phyloP scores from a whole-genome alignment of 2,113 vertebrate genomes.

The Notechis scutatus region DNA sequence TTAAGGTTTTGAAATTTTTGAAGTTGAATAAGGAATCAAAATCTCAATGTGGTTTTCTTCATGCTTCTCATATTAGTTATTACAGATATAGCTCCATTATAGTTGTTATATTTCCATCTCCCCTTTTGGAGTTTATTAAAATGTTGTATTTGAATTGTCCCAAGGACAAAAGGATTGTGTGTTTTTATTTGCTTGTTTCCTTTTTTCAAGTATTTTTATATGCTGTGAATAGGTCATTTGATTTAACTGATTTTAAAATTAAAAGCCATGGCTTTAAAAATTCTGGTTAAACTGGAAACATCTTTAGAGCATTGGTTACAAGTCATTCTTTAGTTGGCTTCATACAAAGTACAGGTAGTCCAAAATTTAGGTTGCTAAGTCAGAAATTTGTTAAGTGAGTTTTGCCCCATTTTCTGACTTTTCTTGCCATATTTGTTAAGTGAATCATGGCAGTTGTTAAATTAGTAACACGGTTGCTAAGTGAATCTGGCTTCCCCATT shows the following conservation, averaged over 20 bases:
- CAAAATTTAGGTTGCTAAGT: not conserved
- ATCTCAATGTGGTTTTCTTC: constrained; percentile 39
- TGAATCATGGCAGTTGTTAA: not conserved
- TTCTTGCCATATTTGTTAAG: not conserved
- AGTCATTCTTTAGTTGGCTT: not conserved
- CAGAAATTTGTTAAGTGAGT: not conserved
- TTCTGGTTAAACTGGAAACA: not conserved
- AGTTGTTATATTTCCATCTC: constrained; percentile 38
- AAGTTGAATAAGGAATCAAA: constrained; percentile 27
- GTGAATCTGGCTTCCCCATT: not conserved
- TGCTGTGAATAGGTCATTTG: not conserved
- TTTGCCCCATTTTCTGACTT: not conserved
- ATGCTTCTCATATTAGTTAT: constrained; percentile 14
- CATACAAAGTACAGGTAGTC: not conserved
- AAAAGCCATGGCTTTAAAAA: not conserved
- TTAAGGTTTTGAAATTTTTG: constrained; percentile 14
- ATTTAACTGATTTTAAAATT: not conserved
- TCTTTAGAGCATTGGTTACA: not conserved
- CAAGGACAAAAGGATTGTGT: not conserved
- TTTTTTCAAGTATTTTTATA: not conserved
- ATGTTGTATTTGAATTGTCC: not conserved
- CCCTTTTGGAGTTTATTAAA: constrained; percentile 44
- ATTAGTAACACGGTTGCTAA: not conserved
- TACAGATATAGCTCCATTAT: constrained; percentile 13
- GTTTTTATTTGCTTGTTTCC: not conserved